phyloP scores from a whole-genome alignment of 23 tunicate genomes.

The Ascidia mentula region DNA sequence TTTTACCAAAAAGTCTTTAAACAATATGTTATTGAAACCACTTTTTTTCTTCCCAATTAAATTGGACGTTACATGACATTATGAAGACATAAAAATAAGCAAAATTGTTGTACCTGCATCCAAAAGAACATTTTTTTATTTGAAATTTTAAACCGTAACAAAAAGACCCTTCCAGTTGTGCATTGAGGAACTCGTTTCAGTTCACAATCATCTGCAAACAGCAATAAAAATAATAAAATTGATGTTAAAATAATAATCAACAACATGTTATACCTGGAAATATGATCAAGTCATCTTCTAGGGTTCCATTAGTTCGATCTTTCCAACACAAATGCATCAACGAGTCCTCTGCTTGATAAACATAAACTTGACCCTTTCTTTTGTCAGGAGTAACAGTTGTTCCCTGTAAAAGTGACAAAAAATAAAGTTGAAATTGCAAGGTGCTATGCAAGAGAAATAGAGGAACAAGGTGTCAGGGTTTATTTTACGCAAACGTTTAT shows the following conservation, averaged over 20 bases:
- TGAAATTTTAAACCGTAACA: slow-evolving; percentile 82
- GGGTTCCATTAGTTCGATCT: slow-evolving; percentile 74
- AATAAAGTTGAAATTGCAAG: not conserved
- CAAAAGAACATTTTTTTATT: slow-evolving; percentile 87
- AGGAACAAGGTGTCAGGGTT: not conserved
- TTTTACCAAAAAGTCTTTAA: no score
- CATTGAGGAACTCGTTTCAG: slow-evolving; percentile 78
- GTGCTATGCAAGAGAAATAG: not conserved
- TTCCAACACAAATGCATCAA: slow-evolving; percentile 99
- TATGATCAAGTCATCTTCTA: slow-evolving; percentile 92
- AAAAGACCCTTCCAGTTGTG: slow-evolving; percentile 88
- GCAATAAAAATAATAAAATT: not conserved
- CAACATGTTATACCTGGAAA: slow-evolving; percentile 66
- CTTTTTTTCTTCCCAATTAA: no score
- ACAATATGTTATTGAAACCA: no score
- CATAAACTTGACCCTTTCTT: slow-evolving; percentile 85
- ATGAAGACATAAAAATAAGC: not conserved
- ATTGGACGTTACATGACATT: no score
- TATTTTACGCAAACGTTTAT: not conserved
- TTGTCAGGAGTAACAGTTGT: slow-evolving; percentile 90
- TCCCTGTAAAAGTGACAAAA: slow-evolving; percentile 31
- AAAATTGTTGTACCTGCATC: slow-evolving; percentile 80
- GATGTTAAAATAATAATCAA: not conserved
- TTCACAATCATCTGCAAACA: slow-evolving; percentile 92
- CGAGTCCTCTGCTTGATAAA: slow-evolving; percentile 66